Evolutionary conservation across 2,797 vertebrate species (phyloP).

Genomic region (Antrozous pallidus): DNA sequence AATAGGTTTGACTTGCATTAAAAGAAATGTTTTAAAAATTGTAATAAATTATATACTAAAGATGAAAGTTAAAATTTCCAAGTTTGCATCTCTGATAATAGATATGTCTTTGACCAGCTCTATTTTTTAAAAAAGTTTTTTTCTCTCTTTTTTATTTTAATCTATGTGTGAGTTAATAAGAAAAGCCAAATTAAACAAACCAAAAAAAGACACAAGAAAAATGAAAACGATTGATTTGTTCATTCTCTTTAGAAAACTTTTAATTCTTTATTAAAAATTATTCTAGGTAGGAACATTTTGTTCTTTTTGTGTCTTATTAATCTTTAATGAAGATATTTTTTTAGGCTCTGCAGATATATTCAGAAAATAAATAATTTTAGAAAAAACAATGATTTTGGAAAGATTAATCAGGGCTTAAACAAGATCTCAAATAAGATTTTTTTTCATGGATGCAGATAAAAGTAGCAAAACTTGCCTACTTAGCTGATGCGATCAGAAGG

Average conservation of each 20-base stretch:
- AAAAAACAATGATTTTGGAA: background rate
- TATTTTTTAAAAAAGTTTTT: background rate
- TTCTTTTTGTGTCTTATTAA: background rate
- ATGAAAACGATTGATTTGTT: background rate
- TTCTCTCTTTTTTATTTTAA: background rate
- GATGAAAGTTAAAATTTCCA: background rate
- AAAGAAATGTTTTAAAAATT: background rate
- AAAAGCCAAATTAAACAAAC: background rate
- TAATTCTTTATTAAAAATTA: background rate
- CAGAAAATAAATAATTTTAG: constrained; percentile 5
- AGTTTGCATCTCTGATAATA: background rate
- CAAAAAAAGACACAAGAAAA: background rate
- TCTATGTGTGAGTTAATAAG: background rate
- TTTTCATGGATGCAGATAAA: background rate
- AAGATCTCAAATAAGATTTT: background rate
- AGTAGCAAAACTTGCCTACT: background rate
- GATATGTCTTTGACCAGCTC: background rate
- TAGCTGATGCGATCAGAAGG: background rate
- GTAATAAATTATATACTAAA: background rate
- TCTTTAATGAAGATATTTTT: background rate
- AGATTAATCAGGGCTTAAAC: background rate
- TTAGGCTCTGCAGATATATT: background rate
- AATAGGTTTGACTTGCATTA: background rate
- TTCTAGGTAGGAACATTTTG: background rate
- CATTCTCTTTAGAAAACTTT: background rate